phyloP scores from a whole-genome alignment of 2,113 vertebrate genomes.

The Passer domesticus region DNA sequence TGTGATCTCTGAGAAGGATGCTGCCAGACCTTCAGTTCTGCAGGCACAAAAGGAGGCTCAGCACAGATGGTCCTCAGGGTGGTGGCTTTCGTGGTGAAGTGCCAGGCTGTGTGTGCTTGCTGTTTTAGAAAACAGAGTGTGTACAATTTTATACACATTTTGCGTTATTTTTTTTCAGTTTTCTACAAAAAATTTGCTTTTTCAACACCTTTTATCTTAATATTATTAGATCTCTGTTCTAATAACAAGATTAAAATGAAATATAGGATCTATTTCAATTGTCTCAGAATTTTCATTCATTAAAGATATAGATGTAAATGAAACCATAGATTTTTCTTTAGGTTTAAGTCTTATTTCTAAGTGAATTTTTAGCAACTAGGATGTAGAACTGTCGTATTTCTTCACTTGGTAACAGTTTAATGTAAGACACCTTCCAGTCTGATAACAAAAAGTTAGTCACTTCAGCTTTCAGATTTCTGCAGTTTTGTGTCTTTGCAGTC shows the following conservation, averaged over 20 bases:
- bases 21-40: not conserved
- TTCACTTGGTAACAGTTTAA: not conserved
- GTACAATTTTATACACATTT: not conserved
- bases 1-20: not conserved
- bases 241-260: not conserved
- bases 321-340: not conserved
- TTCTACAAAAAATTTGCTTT: not conserved
- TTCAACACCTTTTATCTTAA: not conserved
- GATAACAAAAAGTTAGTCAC: not conserved
- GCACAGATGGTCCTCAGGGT: not conserved
- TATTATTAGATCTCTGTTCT: not conserved
- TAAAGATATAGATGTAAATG: not conserved
- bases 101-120: not conserved
- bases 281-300: not conserved
- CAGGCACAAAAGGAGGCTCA: not conserved
- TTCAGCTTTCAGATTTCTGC: not conserved
- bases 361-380: not conserved
- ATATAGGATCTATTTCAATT: not conserved
- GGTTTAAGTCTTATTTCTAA: not conserved
- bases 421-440: not conserved
- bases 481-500: not conserved
- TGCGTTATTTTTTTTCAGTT: not conserved
- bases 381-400: not conserved
- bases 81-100: not conserved
- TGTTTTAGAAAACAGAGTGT: not conserved